phyloP scores from a whole-genome alignment of 2,113 vertebrate species.

The Cricetomys ansorgei region DNA sequence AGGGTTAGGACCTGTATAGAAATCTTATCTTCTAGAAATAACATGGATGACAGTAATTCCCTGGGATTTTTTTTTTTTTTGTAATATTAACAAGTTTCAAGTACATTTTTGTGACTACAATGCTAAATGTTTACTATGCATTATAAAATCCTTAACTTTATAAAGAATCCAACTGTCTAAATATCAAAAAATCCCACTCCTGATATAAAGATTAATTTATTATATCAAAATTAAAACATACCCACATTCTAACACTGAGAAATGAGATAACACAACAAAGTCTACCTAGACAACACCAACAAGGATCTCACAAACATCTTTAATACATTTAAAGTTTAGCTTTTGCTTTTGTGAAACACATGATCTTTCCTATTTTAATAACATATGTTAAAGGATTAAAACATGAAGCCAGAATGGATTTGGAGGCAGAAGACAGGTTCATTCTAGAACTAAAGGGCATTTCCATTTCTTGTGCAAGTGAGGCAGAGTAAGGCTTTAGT shows the following conservation, averaged over 20 bases:
- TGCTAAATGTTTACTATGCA: slow-evolving; percentile 37
- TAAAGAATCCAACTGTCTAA: slow-evolving; percentile 61
- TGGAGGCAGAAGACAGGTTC: not conserved
- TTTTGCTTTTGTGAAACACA: slow-evolving; percentile 42
- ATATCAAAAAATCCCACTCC: slow-evolving; percentile 66
- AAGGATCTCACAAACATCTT: slow-evolving; percentile 34
- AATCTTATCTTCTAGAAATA: slow-evolving; percentile 60
- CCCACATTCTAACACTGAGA: slow-evolving; percentile 65
- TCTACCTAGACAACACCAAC: slow-evolving; percentile 30
- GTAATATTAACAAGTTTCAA: slow-evolving; percentile 69
- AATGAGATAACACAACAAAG: slow-evolving; percentile 54
- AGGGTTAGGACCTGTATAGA: not conserved
- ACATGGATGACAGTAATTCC: slow-evolving; percentile 54
- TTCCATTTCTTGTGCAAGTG: not conserved
- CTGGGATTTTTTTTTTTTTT: slow-evolving; percentile 59
- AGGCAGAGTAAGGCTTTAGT: not conserved
- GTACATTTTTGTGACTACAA: slow-evolving; percentile 53
- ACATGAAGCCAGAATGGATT: not conserved
- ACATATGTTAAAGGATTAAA: slow-evolving; percentile 12
- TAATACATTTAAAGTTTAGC: slow-evolving; percentile 14
- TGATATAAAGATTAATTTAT: slow-evolving; percentile 61
- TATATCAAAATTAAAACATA: slow-evolving; percentile 71
- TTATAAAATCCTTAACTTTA: slow-evolving; percentile 68
- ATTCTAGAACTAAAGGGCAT: not conserved
- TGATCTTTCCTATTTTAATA: slow-evolving; percentile 38